Evolutionary conservation across 1,140 invertebrate genomes (phyloP).

Genomic region (Andricus grossulariae): DNA sequence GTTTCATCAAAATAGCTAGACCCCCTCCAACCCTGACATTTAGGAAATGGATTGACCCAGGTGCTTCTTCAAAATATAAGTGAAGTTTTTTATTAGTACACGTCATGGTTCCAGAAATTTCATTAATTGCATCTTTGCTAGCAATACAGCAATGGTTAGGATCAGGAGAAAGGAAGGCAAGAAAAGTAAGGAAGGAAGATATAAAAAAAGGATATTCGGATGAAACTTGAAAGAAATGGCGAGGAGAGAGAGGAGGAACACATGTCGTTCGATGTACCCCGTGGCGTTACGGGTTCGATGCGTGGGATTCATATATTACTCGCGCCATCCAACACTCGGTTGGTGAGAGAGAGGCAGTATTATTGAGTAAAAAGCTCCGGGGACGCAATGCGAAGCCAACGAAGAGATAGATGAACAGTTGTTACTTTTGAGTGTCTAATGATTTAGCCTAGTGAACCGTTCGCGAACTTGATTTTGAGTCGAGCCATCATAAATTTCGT

Average conservation of each 20-base stretch:
- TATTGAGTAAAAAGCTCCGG: constrained; percentile 43
- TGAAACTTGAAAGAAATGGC: constrained; percentile 50
- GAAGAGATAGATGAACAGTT: constrained; percentile 73
- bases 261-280: constrained; percentile 74
- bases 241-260: constrained; percentile 66
- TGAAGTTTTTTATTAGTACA: too few relatives aligned
- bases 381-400: constrained; percentile 61
- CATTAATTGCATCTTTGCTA: too few relatives aligned
- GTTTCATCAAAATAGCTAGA: too few relatives aligned
- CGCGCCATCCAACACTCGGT: constrained; percentile 55
- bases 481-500: constrained; percentile 58
- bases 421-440: constrained; percentile 70
- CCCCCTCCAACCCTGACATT: too few relatives aligned
- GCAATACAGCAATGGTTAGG: too few relatives aligned
- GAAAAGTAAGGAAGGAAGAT: constrained; percentile 31
- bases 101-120: too few relatives aligned
- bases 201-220: constrained; percentile 31
- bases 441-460: constrained; percentile 66
- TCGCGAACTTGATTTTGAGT: constrained; percentile 64
- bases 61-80: too few relatives aligned
- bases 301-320: constrained; percentile 73
- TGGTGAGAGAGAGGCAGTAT: constrained; percentile 46
- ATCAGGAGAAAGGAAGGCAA: constrained; percentile 37
- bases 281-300: constrained; percentile 70
- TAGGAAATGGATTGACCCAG: too few relatives aligned